phyloP scores from a whole-genome alignment of 2,888 invertebrate species.

The Drosophila mercatorum region DNA sequence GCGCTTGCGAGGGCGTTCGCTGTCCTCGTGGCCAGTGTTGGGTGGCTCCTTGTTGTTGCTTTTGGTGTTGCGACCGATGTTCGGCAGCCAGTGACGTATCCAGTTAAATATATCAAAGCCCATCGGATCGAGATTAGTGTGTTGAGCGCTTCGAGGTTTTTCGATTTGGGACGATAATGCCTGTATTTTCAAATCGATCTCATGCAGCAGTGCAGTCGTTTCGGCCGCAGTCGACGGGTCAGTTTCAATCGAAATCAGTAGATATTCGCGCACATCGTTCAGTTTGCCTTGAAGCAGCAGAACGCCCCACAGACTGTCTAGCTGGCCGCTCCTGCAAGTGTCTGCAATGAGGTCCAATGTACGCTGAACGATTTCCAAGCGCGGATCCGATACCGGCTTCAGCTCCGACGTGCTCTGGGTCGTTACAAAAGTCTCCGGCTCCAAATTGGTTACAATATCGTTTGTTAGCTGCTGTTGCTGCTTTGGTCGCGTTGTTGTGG shows the following conservation, averaged over 20 bases:
- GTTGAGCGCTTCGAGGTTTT: neutral
- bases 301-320: slow-evolving; percentile 18
- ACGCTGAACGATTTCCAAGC: slow-evolving; percentile 20
- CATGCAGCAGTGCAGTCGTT: neutral
- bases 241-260: slow-evolving; percentile 5
- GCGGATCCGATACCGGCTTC: slow-evolving; percentile 18
- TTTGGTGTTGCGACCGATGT: slow-evolving; percentile 33
- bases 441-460: neutral
- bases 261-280: slow-evolving; percentile 36
- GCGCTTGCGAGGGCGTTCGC: slow-evolving; percentile 28
- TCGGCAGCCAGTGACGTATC: slow-evolving; percentile 58
- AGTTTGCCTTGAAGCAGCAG: slow-evolving; percentile 32
- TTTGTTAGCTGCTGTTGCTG: neutral
- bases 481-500: too few relatives aligned
- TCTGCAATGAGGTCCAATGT: slow-evolving; percentile 36
- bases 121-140: slow-evolving; percentile 69
- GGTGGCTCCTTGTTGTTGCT: slow-evolving; percentile 49
- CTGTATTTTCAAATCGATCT: slow-evolving; percentile 21
- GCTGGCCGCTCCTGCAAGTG: neutral
- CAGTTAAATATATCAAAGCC: slow-evolving; percentile 78
- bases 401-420: neutral
- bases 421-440: neutral
- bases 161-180: slow-evolving; percentile 17
- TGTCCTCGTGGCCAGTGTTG: slow-evolving; percentile 2
- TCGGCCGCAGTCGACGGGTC: neutral